phyloP scores from a whole-genome alignment of 2,797 vertebrate genomes.

The Sebastes hopkinsi region DNA sequence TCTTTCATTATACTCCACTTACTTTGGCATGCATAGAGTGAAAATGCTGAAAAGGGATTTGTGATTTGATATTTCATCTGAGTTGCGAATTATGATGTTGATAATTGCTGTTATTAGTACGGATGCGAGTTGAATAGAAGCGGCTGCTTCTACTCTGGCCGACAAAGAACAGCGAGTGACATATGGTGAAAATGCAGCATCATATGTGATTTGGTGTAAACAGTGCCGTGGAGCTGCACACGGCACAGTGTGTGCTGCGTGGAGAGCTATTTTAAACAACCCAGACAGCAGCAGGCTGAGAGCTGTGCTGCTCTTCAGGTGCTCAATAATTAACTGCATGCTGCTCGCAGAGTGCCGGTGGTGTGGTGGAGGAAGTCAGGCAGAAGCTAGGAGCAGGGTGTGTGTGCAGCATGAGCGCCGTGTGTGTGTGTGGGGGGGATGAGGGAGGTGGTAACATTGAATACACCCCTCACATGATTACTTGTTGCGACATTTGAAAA shows the following conservation, averaged over 20 bases:
- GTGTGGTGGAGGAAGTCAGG: constrained; percentile 56
- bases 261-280: constrained; percentile 60
- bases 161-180: constrained; percentile 6
- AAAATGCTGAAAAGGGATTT: not conserved
- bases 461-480: constrained; percentile 35
- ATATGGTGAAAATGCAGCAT: constrained; percentile 26
- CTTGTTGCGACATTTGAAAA: constrained; percentile 60
- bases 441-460: constrained; percentile 30
- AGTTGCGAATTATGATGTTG: constrained; percentile 18
- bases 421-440: not conserved
- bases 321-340: constrained; percentile 77
- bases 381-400: constrained; percentile 44
- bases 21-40: not conserved
- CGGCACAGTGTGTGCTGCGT: not conserved
- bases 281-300: constrained; percentile 53
- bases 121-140: constrained; percentile 1
- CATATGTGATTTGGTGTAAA: constrained; percentile 44
- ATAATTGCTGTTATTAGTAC: constrained; percentile 34
- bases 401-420: not conserved
- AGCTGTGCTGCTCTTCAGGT: constrained; percentile 62
- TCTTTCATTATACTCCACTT: not conserved
- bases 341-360: constrained; percentile 44
- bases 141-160: not conserved
- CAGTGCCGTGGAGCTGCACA: constrained; percentile 10
- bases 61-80: constrained; percentile 18